A percentile compares a stretch with the other conserved stretches of the same genome.
phyloP scores from a whole-genome alignment of 2,113 vertebrate species.

The Chaetodon trifascialis region DNA sequence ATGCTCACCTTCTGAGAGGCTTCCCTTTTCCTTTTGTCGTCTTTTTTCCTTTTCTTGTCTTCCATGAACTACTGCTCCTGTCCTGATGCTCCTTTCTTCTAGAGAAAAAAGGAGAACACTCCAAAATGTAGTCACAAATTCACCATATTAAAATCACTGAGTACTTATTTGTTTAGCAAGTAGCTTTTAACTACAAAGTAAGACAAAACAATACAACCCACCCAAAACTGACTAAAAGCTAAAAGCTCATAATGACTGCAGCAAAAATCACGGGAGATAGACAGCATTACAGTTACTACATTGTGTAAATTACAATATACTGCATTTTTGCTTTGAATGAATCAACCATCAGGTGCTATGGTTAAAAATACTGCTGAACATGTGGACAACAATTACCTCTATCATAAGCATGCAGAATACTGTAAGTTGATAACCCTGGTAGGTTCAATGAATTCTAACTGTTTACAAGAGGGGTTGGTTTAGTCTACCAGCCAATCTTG shows the following conservation, averaged over 20 bases:
- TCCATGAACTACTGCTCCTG: constrained; percentile 99
- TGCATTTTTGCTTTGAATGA: constrained; percentile 30
- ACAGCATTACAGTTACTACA: not conserved
- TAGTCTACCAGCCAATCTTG: constrained; percentile 2
- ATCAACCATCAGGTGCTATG: constrained; percentile 44
- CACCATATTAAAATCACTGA: not conserved
- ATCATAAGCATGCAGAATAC: constrained; percentile 22
- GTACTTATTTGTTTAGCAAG: not conserved
- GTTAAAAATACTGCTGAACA: constrained; percentile 45
- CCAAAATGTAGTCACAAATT: not conserved
- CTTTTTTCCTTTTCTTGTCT: constrained; percentile 99
- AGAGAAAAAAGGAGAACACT: constrained; percentile 47
- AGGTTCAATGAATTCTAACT: constrained; percentile 33
- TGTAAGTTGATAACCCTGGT: constrained; percentile 23
- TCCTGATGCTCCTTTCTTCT: constrained; percentile 94
- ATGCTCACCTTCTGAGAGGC: constrained; percentile 95
- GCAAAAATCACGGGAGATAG: not conserved
- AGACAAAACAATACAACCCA: too few species aligned
- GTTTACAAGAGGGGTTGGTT: constrained; percentile 1
- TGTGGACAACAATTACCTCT: constrained; percentile 39
- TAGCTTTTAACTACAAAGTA: not conserved
- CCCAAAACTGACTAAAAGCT: too few species aligned
- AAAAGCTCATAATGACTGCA: not conserved
- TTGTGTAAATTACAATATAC: constrained; percentile 13
- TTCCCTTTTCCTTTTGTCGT: constrained; percentile 99